These are phyloP conservation scores for Pediacus dermestoides DNA, from an alignment of 2,888 invertebrate genomes.

Conservation along the genomic window DNA sequence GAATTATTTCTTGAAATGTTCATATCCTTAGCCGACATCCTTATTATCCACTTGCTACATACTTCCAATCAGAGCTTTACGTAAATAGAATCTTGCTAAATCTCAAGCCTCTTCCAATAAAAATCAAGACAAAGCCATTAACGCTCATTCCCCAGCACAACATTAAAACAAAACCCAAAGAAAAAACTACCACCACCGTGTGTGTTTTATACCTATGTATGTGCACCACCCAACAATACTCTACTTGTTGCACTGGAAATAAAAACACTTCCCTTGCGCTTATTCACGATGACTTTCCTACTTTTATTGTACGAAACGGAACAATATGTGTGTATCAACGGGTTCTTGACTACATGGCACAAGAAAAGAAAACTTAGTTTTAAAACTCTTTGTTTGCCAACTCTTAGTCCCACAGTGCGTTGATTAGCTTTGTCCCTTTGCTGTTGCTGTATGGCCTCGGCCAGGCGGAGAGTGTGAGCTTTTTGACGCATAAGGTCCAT, in stretches of 20 bases:
- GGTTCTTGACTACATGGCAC: constrained; percentile 11
- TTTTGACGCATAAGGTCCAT: constrained; percentile 15
- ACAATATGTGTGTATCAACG: constrained; percentile 15
- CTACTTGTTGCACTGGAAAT: constrained; percentile 15
- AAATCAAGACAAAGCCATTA: too few species aligned
- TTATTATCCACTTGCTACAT: too few species aligned
- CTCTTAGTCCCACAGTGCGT: constrained; percentile 13
- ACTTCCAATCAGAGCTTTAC: too few species aligned
- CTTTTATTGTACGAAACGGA: constrained; percentile 8
- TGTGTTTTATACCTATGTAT: too few species aligned
- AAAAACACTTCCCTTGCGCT: constrained; percentile 15
- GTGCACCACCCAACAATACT: constrained; percentile 11
- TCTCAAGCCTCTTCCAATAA: too few species aligned
- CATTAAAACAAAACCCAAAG: too few species aligned
- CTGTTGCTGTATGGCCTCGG: constrained; percentile 2
- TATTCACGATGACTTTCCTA: constrained; percentile 11
- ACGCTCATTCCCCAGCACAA: too few species aligned
- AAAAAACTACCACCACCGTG: too few species aligned
- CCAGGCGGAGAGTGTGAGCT: constrained; percentile 4
- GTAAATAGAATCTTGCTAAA: too few species aligned
- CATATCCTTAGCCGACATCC: too few species aligned
- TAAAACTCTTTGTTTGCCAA: constrained; percentile 17
- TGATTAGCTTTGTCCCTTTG: constrained; percentile 16
- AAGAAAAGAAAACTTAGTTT: constrained; percentile 14
- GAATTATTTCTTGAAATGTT: too few species aligned